Base-by-base conservation (phyloP, 2,888 invertebrate species). In the Nomada flava region DNA sequence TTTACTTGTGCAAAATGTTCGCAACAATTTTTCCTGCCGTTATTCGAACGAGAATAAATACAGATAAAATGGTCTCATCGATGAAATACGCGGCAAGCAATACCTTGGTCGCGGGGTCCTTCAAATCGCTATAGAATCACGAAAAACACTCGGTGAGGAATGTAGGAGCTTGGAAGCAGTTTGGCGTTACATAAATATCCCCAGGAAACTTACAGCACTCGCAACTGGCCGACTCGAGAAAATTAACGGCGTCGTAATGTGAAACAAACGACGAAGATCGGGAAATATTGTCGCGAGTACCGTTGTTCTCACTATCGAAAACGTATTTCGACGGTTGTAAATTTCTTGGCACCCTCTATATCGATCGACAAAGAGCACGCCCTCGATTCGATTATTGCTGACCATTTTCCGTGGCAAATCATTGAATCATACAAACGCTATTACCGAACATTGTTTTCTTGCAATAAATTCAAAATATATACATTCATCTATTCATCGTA, bases 191-290 rank as follows among this genome's bases (percentile, higher is more conserved):
- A 79, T 81, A 79, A 81, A 81, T 79, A 74, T 70, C 69, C 5
- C 23, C 44, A 11, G 55, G n/a, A 69, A 63, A 79, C 68, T 62
- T 71, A 55, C 65, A 62, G 65, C 55, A n/a, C 55, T 26, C 29
- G 23, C 71, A 15, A 44, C 44, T 36, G 70, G 53, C 10, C 78
- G 79, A 15, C 69, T 18, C 11, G 47, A 20, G 60, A 26, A 68
- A 81, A 81, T 79, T 81, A 81, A 81, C 79, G 81, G 80, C 64
- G 79, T 53, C 73, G 79, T 81, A 82, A 80, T 71, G 74, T 60
- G 71, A 82, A 68, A 72, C 72, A 23, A 76, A 81, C 81, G 81
- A 42, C 76, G 59, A 69, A 69, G 57, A 76, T 81, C 76, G 53
- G 15, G 76, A 76, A 81, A 62, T 76, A 69, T 55, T 20, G 72